Base-by-base conservation (phyloP, 2,113 vertebrate species). In the Arothron firmamentum region DNA sequence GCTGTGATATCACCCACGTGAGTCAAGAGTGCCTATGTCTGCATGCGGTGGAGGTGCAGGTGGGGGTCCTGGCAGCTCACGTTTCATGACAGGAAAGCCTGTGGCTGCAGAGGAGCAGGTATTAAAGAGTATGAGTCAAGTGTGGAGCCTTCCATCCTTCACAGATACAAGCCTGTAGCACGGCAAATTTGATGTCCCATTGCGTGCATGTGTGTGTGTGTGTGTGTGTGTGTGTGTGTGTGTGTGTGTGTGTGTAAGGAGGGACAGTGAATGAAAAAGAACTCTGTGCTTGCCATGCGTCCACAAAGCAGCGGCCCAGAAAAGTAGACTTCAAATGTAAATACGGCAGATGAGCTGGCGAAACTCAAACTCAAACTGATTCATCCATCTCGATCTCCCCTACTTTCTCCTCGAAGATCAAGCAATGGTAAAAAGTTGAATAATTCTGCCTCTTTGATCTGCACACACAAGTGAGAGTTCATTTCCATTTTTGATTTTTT, bases 401-500 rank as follows among this genome's bases (percentile, higher is more conserved):
- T 76, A 87, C 85, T 83, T 90, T 89, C 70, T 59, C 62, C 68
- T 67, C 89, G 82, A 91, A 92, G 90, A 92, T 93, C 91, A 93
- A 92, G 91, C 87, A 82, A 88, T 84, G 85, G 88, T 79, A 90
- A 89, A 91, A 92, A 90, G 84, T 91, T 88, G 87, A 92, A 90
- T 91, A 91, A 91, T 90, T 92, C 87, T 67, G 48, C 65, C 75
- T 87, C 91, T 93, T 92, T 93, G 91, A 93, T 92, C 89, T 92
- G 75, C 83, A 31, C 81, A 84, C 88, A 86, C 87, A 88, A 90
- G 88, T 89, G 90, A 78, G 87, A 85, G 86, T 91, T 92, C 88
- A 90, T 91, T 92, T 92, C 88, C 90, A 92, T 92, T 90, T 92
- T 91, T 90, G 90, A 92, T 92, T 92, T 90, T 90, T 81, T 89